A percentile compares a stretch with the other conserved stretches of the same genome.
phyloP scores from a whole-genome alignment of 2,888 invertebrate genomes.

The Cephus runcator region DNA sequence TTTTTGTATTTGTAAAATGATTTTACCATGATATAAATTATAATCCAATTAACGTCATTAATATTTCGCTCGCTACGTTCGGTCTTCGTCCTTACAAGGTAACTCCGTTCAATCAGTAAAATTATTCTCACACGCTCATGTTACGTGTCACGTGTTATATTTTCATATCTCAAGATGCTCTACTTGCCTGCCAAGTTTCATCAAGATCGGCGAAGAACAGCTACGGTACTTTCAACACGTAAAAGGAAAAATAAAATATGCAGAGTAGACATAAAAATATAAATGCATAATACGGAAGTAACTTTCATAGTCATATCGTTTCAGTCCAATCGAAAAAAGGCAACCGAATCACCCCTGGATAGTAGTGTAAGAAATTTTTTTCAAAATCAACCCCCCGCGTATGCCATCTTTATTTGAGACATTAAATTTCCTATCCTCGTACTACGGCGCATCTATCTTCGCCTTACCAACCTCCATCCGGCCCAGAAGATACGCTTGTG shows the following conservation, averaged over 20 bases:
- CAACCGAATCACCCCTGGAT: not conserved
- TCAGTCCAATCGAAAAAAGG: not conserved
- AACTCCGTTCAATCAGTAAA: too few species aligned
- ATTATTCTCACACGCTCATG: too few species aligned
- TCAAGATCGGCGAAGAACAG: too few species aligned
- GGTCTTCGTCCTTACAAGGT: too few species aligned
- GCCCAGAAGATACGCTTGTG: not conserved
- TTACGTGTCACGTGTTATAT: too few species aligned
- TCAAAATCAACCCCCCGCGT: not conserved
- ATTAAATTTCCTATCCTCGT: not conserved
- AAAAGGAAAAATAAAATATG: not conserved
- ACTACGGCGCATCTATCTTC: not conserved
- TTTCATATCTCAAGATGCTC: too few species aligned
- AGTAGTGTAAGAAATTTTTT: not conserved
- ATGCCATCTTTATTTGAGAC: not conserved
- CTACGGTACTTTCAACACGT: too few species aligned
- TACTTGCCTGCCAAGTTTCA: too few species aligned
- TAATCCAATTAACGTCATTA: too few species aligned
- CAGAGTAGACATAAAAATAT: not conserved
- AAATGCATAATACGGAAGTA: not conserved
- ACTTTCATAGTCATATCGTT: not conserved
- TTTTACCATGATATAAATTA: too few species aligned
- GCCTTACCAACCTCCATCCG: not conserved
- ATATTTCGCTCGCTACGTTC: too few species aligned
- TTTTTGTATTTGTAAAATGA: too few species aligned